Evolutionary conservation across 2,113 vertebrate genomes (phyloP).

Genomic region (Hippocampus guttulatus): DNA sequence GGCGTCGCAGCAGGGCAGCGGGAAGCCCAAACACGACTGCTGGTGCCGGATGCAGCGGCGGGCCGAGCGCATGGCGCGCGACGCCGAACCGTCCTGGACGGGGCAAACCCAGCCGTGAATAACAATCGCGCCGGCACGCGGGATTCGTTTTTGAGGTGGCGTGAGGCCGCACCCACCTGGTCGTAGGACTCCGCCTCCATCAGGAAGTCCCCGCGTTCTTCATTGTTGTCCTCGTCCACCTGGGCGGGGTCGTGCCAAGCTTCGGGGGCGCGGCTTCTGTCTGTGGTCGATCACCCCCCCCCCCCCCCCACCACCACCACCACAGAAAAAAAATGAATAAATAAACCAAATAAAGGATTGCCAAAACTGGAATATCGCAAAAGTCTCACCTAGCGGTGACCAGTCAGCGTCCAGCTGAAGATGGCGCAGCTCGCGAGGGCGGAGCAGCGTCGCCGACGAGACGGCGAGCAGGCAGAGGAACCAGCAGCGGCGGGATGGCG

Average conservation of each 20-base stretch:
- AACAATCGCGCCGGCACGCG: not conserved
- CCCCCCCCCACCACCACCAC: too few relatives aligned
- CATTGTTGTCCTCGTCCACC: too few relatives aligned
- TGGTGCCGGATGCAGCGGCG: constrained; percentile 87
- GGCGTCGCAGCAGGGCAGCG: constrained; percentile 87
- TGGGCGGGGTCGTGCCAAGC: not conserved
- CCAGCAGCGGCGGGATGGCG: not conserved
- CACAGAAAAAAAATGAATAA: too few relatives aligned
- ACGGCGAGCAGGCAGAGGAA: not conserved
- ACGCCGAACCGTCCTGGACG: constrained; percentile 26
- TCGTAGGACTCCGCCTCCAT: constrained; percentile 48
- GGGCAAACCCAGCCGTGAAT: not conserved
- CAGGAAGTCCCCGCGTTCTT: not conserved
- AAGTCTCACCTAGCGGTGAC: not conserved
- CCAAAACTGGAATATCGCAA: not conserved
- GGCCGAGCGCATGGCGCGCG: constrained; percentile 78
- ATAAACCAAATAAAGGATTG: too few relatives aligned
- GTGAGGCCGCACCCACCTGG: constrained; percentile 67
- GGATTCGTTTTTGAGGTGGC: not conserved
- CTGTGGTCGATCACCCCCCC: not conserved
- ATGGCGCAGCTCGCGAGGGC: not conserved
- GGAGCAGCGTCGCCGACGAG: not conserved
- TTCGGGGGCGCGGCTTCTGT: not conserved
- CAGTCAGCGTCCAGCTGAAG: not conserved
- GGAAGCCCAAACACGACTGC: constrained; percentile 89